Base-by-base conservation (phyloP, 2,888 invertebrate species). In the Sarcophaga caerulescens region DNA sequence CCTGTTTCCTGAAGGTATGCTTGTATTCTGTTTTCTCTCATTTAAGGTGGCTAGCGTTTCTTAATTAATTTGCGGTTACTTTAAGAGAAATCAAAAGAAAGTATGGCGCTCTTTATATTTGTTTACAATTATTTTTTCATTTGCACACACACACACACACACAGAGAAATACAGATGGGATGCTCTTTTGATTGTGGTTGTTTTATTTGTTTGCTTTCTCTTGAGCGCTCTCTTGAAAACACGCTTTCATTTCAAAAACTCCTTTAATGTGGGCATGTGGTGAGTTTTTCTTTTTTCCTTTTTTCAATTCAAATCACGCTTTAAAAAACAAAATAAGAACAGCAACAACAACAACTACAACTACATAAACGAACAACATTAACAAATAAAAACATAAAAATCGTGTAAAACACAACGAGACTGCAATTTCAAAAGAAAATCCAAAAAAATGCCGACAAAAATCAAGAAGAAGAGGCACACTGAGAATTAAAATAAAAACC, bases 181-280 rank as follows among this genome's bases (percentile, higher is more conserved):
- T 35, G 35, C 35, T 35, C 35, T 6, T 79, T 79, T 79, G 79
- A 79, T 25, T 71, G 66, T 59, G 66, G 19, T 19, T 78, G 14
- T 19, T 23, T 65, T 63, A 52, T 76, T 66, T 76, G 57, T 47
- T 14, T 52, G 21, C 44, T 69, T 69, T 66, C n/a, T 2, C 3
- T 44, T 25, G n/a, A n/a, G 23, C 17, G n/a, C 45, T 57, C 14
- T n/a, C 6, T 68, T 68, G 8, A 10, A 44, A 14, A 12, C 5
- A 12, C 5, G 59, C 14, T 35, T 35, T 76, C 69, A 25, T 47
- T 63, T 71, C 35, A 35, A 21, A 66, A 73, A 19, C 35, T 85
- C 47, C 74, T 86, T 86, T 84, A 81, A 86, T 84, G 83, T 84
- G 84, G 86, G 47, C 77, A 75, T 78, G 84, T 81, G 86, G 83